A percentile compares a stretch with the other conserved stretches of the same genome.
These are phyloP conservation scores for Parascotia fuliginaria DNA, from an alignment of 2,888 invertebrate species.

Conservation along the genomic window DNA sequence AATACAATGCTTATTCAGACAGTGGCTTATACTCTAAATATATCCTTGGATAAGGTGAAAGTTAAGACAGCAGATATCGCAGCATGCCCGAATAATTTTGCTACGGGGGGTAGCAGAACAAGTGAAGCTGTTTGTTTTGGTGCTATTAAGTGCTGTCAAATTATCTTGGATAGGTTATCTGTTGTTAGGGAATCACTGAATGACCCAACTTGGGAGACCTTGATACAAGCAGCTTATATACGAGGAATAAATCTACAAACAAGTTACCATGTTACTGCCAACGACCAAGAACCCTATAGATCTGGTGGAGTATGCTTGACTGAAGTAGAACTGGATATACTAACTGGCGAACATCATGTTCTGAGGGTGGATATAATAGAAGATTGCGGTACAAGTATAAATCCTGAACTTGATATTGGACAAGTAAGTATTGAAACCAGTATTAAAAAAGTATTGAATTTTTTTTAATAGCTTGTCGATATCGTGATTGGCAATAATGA, in stretches of 20 bases:
- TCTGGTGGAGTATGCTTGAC: constrained; percentile 1
- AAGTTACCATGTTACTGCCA: not conserved
- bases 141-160: constrained; percentile 2
- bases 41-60: constrained; percentile 3
- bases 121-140: not conserved
- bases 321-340: constrained; percentile 7
- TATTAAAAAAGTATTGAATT: not conserved
- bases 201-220: constrained; percentile 3
- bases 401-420: constrained; percentile 11
- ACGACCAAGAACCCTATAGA: constrained; percentile 1
- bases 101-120: not conserved
- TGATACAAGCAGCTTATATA: not conserved
- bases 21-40: not conserved
- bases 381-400: constrained; percentile 7
- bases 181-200: not conserved
- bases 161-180: constrained; percentile 1
- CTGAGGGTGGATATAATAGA: constrained; percentile 8
- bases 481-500: too few species aligned
- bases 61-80: not conserved
- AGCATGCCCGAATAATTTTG: not conserved
- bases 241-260: constrained; percentile 4
- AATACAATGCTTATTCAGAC: constrained; percentile 1
- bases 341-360: constrained; percentile 9
- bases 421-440: not conserved
- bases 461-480: not conserved